Conservation (phyloP, 2,113 vertebrate species). For the Pagrus major region DNA sequence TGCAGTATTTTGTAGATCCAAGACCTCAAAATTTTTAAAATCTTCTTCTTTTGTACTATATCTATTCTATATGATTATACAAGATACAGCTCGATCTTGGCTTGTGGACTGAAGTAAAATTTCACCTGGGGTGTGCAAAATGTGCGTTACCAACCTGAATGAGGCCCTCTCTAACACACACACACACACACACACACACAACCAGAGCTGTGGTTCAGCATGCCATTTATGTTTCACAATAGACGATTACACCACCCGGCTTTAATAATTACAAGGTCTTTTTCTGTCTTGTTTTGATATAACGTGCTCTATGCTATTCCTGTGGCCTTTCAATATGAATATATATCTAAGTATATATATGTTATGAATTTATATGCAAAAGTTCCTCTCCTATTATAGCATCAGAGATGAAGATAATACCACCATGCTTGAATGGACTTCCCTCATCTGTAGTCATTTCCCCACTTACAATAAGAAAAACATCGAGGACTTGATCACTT, state of each 20-base stretch:
- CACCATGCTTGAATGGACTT: constrained; percentile 73
- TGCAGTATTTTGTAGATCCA: constrained; percentile 83
- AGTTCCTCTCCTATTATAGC: constrained; percentile 74
- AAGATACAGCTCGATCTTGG: constrained; percentile 62
- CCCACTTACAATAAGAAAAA: constrained; percentile 64
- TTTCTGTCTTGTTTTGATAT: constrained; percentile 74
- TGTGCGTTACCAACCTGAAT: constrained; percentile 47
- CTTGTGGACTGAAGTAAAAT: constrained; percentile 74
- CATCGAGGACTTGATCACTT: constrained; percentile 61
- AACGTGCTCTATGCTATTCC: constrained; percentile 83
- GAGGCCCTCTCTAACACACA: constrained; percentile 30
- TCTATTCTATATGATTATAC: constrained; percentile 66
- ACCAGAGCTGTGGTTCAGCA: constrained; percentile 69
- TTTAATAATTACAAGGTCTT: constrained; percentile 67
- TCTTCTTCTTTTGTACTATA: constrained; percentile 82
- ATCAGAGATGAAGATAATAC: constrained; percentile 68
- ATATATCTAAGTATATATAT: constrained; percentile 75
- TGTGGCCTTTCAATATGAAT: constrained; percentile 86
- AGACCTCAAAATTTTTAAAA: constrained; percentile 78
- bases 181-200: constrained; percentile 19
- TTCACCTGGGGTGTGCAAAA: constrained; percentile 74
- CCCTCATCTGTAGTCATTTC: constrained; percentile 63
- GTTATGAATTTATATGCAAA: constrained; percentile 86
- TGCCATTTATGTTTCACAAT: constrained; percentile 67
- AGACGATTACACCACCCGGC: constrained; percentile 58